Evolutionary conservation across 2,113 vertebrate species (phyloP), one percentile per base, ranked within the genome.

Genomic region (Paracanthobrama guichenoti): DNA sequence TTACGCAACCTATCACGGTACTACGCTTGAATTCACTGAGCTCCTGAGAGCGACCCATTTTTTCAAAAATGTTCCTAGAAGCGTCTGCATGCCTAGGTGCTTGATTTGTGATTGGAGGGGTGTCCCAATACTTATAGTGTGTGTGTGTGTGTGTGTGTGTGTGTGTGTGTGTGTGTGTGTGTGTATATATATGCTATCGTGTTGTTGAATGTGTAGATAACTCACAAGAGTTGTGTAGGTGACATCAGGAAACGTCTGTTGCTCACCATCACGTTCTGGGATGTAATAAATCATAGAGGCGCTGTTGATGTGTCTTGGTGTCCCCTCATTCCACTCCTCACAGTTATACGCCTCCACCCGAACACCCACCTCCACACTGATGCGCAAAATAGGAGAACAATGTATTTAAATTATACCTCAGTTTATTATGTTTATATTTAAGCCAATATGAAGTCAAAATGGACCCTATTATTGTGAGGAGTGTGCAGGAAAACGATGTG

Each of bases 251-350:
- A 99, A 85, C 1, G 84, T 92, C 87, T 90, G 42, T 46, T 94
- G 95, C 83, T 92, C 96, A 4, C 94, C 93, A 9, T 95, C 92
- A 69, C 88, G 84, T 46, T 95, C 95, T 87, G 97, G 91, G 83
- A 98, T 96, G 87, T 96, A 94, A 0, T 98, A 99, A 85, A 95
- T 98, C 97, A 99, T 98, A 91, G 98, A 98, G 73, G 98, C 98
- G 0, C 96, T 98, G 92, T 99, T 99, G 93, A 99, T 98, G 88
- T 99, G 98, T 3, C 96, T 90, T n/a, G 92, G 87, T 35, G 92
- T 93, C 5, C 62, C 79, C 18, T 67, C 20, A n/a, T 53, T 81
- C 79, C 79, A 81, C 84, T 94, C 84, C 6, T 95, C 94, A 13
- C 95, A 95, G 89, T 97, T 91, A 18, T 98, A 98, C 2, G 97